These are phyloP conservation scores for Calephelis perditalis DNA, from an alignment of 2,888 invertebrate species.

Conservation along the genomic window DNA sequence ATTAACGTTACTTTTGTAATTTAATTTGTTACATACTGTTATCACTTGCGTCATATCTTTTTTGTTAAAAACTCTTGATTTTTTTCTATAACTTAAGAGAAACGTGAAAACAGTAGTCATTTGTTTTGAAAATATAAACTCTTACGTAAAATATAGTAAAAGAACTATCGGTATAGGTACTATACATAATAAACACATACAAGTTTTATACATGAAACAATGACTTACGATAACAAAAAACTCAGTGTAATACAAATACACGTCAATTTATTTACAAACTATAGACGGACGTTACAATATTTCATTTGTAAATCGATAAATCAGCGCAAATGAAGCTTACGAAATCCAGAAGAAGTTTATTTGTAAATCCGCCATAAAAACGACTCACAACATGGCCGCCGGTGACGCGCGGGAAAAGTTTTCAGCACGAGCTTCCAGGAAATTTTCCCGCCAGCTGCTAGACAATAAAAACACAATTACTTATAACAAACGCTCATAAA, in stretches of 20 bases:
- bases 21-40: no score
- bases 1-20: no score
- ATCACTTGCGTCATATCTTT: no score
- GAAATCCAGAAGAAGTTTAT: slow-evolving; percentile 1
- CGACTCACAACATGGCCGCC: not conserved
- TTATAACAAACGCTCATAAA: not conserved
- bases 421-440: not conserved
- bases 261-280: not conserved
- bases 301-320: not conserved
- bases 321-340: not conserved
- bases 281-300: not conserved
- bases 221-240: not conserved
- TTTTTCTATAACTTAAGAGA: no score
- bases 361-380: not conserved
- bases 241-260: not conserved
- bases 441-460: not conserved
- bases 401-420: not conserved
- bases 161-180: no score
- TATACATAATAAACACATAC: no score
- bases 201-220: not conserved
- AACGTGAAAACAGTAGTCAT: no score
- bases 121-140: no score
- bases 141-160: no score
- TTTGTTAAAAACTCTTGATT: no score
- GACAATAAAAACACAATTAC: not conserved